Conservation (phyloP, 2,113 vertebrate species). For the Hippocampus comes region DNA sequence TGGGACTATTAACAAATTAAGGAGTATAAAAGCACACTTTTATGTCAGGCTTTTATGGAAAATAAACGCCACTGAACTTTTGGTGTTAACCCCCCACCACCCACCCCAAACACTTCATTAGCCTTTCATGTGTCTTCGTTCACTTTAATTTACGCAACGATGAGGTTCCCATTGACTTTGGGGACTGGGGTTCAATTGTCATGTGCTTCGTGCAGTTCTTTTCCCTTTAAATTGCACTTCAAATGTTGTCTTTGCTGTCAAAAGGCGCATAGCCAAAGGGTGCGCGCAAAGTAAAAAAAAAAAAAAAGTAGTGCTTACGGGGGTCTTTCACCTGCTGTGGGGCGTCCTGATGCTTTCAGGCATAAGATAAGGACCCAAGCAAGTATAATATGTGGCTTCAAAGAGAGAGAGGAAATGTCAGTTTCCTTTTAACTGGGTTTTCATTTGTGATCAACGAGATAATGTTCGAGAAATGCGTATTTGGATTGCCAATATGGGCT, state of each 20-base stretch:
- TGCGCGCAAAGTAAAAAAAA: slow-evolving; percentile 33
- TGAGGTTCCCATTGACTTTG: slow-evolving; percentile 35
- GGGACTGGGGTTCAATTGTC: slow-evolving; percentile 50
- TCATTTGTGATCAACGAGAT: slow-evolving; percentile 10
- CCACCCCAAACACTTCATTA: slow-evolving; percentile 26
- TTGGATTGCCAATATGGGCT: neutral
- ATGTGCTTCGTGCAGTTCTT: slow-evolving; percentile 42
- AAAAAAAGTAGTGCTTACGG: slow-evolving; percentile 44
- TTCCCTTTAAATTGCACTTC: slow-evolving; percentile 42
- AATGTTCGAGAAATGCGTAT: neutral
- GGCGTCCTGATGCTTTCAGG: slow-evolving; percentile 38
- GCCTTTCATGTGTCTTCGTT: slow-evolving; percentile 36
- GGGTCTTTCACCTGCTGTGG: slow-evolving; percentile 66
- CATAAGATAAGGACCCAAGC: slow-evolving; percentile 16
- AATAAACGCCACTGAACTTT: neutral
- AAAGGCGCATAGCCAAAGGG: slow-evolving; percentile 37
- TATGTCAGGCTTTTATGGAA: neutral
- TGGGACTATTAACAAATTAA: neutral
- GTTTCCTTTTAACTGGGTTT: slow-evolving; percentile 23
- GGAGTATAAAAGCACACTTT: neutral
- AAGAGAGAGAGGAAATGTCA: slow-evolving; percentile 11
- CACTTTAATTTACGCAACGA: slow-evolving; percentile 45
- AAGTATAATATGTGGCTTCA: neutral
- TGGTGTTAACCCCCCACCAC: no score
- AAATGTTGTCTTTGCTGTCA: slow-evolving; percentile 58